These are phyloP conservation scores for Eremophila alpestris DNA, from an alignment of 2,797 vertebrate genomes.

Conservation along the genomic window DNA sequence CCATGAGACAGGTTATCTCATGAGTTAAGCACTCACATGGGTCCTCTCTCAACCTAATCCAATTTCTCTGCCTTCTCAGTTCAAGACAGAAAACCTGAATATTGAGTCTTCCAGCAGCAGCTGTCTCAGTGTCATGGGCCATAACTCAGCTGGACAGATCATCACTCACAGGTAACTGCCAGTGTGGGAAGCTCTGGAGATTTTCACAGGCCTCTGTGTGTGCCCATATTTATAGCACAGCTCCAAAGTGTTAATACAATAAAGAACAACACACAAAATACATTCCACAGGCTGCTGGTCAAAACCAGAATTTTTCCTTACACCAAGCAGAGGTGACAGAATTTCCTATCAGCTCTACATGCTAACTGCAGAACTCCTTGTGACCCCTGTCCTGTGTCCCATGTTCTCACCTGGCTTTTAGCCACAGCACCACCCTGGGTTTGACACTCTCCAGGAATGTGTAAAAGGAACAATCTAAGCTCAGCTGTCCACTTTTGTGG, in stretches of 20 bases:
- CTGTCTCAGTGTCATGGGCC: background rate
- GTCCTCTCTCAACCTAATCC: background rate
- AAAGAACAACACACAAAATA: background rate
- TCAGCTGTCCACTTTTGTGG: background rate
- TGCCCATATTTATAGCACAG: background rate
- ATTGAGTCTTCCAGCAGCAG: background rate
- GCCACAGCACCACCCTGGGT: background rate
- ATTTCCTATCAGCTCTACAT: background rate
- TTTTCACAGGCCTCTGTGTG: background rate
- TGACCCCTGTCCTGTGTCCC: background rate
- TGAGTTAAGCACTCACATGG: background rate
- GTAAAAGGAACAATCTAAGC: background rate
- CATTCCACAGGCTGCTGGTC: background rate
- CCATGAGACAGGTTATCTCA: background rate
- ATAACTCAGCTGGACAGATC: background rate
- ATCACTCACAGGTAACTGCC: background rate
- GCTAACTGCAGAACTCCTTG: background rate
- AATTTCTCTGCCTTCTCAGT: background rate
- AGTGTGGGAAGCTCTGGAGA: background rate
- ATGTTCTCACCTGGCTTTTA: background rate
- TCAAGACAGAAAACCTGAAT: background rate
- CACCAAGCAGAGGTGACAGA: background rate
- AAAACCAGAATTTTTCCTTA: background rate
- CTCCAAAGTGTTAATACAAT: background rate
- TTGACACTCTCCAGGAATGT: background rate